These are phyloP conservation scores for Panthera leo DNA, from an alignment of 2,113 vertebrate species.

Conservation along the genomic window DNA sequence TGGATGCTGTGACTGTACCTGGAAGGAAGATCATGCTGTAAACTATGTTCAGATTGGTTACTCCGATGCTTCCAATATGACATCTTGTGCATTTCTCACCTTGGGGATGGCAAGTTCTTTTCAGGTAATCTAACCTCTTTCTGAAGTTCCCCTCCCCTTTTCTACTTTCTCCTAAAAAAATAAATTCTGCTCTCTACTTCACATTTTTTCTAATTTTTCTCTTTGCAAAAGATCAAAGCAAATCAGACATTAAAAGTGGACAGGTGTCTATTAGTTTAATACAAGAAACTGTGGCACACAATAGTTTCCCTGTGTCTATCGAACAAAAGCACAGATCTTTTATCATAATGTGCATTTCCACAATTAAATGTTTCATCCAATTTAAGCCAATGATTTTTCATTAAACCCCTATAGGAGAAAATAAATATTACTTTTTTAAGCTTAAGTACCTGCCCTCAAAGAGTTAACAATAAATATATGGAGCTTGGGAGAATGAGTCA, in stretches of 20 bases:
- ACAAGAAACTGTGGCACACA: neutral
- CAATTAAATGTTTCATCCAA: neutral
- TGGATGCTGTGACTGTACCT: neutral
- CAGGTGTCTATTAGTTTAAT: neutral
- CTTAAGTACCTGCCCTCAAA: neutral
- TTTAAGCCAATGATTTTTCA: neutral
- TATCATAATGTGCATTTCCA: neutral
- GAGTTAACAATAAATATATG: neutral
- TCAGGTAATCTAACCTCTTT: neutral
- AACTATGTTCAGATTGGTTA: neutral
- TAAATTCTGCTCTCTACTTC: neutral
- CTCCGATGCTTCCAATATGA: neutral
- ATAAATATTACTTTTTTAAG: neutral
- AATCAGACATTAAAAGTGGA: neutral
- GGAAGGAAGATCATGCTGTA: neutral
- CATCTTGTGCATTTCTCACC: neutral
- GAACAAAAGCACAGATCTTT: neutral
- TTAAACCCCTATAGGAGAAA: neutral
- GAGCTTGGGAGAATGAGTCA: neutral
- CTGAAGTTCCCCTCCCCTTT: neutral
- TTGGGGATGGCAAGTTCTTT: neutral
- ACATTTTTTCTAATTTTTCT: neutral
- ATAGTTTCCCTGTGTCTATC: neutral
- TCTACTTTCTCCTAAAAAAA: neutral
- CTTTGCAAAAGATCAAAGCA: neutral